Evolutionary conservation across 2,797 vertebrate species (phyloP).

Genomic region (Enteromius afrohamiltoni): DNA sequence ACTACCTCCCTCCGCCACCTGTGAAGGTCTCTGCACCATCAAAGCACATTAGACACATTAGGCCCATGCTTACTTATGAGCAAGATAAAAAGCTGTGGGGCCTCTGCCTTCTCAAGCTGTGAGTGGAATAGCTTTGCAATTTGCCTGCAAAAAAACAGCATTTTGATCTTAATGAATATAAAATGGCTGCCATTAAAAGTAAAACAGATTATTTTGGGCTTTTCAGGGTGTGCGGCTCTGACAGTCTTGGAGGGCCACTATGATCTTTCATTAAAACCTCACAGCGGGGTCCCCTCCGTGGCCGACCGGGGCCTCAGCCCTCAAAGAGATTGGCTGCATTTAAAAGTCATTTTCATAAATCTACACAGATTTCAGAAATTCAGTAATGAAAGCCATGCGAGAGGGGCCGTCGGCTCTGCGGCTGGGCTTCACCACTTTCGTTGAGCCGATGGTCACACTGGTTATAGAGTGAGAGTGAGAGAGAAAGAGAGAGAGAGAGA

Average conservation of each 20-base stretch:
- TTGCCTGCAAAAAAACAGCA: constrained; percentile 91
- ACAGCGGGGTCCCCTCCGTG: constrained; percentile 89
- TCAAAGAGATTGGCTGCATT: constrained; percentile 94
- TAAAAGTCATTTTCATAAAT: constrained; percentile 99
- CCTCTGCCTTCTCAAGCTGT: constrained; percentile 95
- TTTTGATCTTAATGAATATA: constrained; percentile 99
- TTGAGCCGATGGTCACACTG: constrained; percentile 31
- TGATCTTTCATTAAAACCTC: constrained; percentile 99
- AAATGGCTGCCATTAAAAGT: constrained; percentile 98
- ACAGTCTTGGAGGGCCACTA: constrained; percentile 98
- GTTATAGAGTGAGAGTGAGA: constrained; percentile 24
- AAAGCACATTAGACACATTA: constrained; percentile 94
- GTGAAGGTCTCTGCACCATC: constrained; percentile 88
- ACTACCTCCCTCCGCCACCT: constrained; percentile 80
- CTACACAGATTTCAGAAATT: constrained; percentile 94
- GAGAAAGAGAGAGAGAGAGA: constrained; percentile 15
- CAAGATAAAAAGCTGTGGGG: constrained; percentile 91
- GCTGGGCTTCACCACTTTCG: constrained; percentile 64
- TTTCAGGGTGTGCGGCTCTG: constrained; percentile 91
- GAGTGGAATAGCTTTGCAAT: constrained; percentile 98
- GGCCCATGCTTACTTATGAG: constrained; percentile 91
- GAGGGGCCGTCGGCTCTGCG: constrained; percentile 84
- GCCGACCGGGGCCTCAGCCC: constrained; percentile 86
- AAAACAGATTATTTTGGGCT: constrained; percentile 96
- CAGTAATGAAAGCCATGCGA: constrained; percentile 90